These are phyloP conservation scores for Ostrea denselamellosa DNA, from an alignment of 1,140 invertebrate genomes.

Conservation along the genomic window DNA sequence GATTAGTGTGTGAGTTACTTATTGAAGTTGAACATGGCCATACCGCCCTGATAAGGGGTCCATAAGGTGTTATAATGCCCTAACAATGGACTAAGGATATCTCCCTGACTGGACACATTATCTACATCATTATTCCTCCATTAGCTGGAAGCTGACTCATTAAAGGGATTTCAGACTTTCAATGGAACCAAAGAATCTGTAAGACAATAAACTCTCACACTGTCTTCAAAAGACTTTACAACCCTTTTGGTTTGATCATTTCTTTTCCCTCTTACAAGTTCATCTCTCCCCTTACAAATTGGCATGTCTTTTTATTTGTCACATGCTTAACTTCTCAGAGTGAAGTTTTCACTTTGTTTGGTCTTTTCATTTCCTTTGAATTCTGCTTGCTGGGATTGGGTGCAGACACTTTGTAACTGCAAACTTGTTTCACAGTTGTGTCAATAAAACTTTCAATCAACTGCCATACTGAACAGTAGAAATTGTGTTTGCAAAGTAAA, in stretches of 20 bases:
- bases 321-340: constrained; percentile 32
- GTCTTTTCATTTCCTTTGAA: constrained; percentile 32
- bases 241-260: neutral
- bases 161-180: neutral
- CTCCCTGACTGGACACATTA: constrained; percentile 16
- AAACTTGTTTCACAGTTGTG: constrained; percentile 32
- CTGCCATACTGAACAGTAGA: constrained; percentile 8
- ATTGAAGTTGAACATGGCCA: constrained; percentile 30
- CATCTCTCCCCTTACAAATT: constrained; percentile 18
- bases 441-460: constrained; percentile 40
- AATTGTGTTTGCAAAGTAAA: constrained; percentile 36
- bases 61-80: constrained; percentile 31
- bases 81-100: constrained; percentile 31
- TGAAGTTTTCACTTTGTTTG: constrained; percentile 34
- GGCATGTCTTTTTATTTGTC: constrained; percentile 18
- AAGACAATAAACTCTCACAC: neutral
- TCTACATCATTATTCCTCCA: constrained; percentile 38
- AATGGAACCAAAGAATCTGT: neutral
- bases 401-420: constrained; percentile 34
- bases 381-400: neutral
- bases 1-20: neutral
- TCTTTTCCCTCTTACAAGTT: neutral
- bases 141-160: constrained; percentile 6
- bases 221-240: neutral
- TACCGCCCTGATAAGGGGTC: constrained; percentile 1